phyloP scores from a whole-genome alignment of 2,888 invertebrate genomes.

The Drosophila paracracens region DNA sequence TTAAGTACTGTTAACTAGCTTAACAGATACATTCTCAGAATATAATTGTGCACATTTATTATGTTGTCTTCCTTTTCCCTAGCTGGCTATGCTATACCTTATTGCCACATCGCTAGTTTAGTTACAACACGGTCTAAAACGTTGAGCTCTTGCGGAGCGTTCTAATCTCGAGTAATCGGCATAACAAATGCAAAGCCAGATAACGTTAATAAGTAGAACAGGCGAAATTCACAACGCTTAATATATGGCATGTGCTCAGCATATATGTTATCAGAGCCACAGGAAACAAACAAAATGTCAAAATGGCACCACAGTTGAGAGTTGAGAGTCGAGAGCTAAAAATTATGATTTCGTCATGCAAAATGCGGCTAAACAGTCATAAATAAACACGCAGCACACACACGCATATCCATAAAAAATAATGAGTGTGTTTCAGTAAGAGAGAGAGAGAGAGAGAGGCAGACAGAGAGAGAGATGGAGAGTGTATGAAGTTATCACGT shows the following conservation, averaged over 20 bases:
- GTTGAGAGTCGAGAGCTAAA: conserved; percentile 34
- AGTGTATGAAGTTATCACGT: conserved; percentile 75
- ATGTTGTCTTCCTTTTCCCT: not conserved
- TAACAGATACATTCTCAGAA: conserved; percentile 4
- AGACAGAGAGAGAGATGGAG: conserved; percentile 6
- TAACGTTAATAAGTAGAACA: conserved; percentile 67
- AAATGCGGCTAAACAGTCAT: conserved; percentile 73
- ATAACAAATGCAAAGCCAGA: conserved; percentile 56
- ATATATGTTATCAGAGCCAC: conserved; percentile 48
- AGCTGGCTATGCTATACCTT: not conserved
- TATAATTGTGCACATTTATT: not conserved
- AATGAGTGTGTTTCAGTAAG: conserved; percentile 41
- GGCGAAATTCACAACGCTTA: conserved; percentile 44
- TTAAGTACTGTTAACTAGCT: conserved; percentile 23
- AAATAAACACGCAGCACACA: conserved; percentile 59
- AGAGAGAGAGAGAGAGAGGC: not conserved
- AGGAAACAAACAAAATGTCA: conserved; percentile 71
- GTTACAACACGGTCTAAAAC: conserved; percentile 1
- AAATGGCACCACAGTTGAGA: conserved; percentile 44
- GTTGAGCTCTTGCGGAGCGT: conserved; percentile 53
- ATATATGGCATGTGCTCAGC: conserved; percentile 69
- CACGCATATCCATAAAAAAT: conserved; percentile 52
- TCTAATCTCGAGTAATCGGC: conserved; percentile 65
- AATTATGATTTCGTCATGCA: conserved; percentile 80
- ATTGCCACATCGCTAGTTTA: not conserved